A percentile compares a stretch with the other conserved stretches of the same genome.
phyloP scores from a whole-genome alignment of 1,140 invertebrate genomes.

The Trichoplusia ni region DNA sequence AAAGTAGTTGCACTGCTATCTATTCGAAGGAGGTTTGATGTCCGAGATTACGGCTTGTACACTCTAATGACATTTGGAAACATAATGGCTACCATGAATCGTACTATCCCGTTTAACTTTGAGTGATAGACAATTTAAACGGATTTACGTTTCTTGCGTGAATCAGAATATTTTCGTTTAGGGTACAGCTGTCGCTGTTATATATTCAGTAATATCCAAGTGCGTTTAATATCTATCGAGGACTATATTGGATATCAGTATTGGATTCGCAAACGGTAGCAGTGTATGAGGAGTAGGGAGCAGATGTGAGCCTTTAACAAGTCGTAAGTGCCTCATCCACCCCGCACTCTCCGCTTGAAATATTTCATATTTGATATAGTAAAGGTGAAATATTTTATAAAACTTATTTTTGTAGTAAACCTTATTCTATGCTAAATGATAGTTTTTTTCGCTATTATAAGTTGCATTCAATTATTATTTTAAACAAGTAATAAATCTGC shows the following conservation, averaged over 20 bases:
- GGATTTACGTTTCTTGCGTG: background rate
- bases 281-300: slow-evolving; percentile 13
- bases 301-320: slow-evolving; percentile 38
- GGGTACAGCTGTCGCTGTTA: slow-evolving; percentile 62
- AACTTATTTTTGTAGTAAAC: background rate
- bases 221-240: slow-evolving; percentile 63
- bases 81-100: background rate
- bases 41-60: background rate
- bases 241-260: slow-evolving; percentile 53
- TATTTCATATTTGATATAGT: slow-evolving; percentile 30
- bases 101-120: background rate
- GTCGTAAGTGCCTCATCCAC: background rate
- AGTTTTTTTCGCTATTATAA: too few relatives aligned
- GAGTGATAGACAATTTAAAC: background rate
- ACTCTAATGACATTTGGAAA: background rate
- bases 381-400: slow-evolving; percentile 17
- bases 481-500: too few relatives aligned
- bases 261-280: slow-evolving; percentile 40
- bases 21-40: background rate
- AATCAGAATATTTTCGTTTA: slow-evolving; percentile 26
- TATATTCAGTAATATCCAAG: slow-evolving; percentile 56
- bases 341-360: slow-evolving; percentile 20
- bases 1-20: background rate
- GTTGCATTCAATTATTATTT: too few relatives aligned
- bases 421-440: too few relatives aligned